A percentile compares a stretch with the other conserved stretches of the same genome.
phyloP scores from a whole-genome alignment of 2,113 vertebrate species.

The Sialia sialis region DNA sequence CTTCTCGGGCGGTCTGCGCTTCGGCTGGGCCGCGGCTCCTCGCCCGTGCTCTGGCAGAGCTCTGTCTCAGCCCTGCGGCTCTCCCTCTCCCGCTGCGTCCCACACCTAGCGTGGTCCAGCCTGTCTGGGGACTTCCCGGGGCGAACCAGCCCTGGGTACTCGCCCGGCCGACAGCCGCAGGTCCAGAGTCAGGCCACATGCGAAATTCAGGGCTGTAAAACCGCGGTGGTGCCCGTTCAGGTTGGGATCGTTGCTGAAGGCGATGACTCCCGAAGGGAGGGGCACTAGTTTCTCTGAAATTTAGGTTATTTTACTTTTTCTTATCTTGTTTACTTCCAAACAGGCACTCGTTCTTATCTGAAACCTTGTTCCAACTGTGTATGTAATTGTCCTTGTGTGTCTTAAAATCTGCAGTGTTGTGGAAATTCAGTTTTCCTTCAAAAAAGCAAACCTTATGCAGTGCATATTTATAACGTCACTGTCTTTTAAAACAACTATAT shows the following conservation, averaged over 20 bases:
- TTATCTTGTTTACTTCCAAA: neutral
- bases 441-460: neutral
- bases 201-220: neutral
- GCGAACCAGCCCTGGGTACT: fast-evolving
- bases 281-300: neutral
- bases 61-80: neutral
- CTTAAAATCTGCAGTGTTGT: neutral
- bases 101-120: no score
- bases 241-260: neutral
- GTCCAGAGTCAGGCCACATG: neutral
- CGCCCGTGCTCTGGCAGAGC: neutral
- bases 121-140: neutral
- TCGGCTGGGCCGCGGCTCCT: neutral
- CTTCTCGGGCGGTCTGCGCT: neutral
- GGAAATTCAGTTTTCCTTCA: neutral
- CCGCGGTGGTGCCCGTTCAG: neutral
- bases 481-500: neutral
- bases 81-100: neutral
- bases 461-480: neutral
- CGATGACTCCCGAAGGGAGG: neutral
- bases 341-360: neutral
- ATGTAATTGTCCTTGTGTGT: neutral
- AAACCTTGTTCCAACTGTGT: neutral
- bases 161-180: neutral
- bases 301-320: neutral